A percentile compares a stretch with the other conserved stretches of the same genome.
Conservation (phyloP, 2,888 invertebrate genomes). For the Spilarctia lutea region DNA sequence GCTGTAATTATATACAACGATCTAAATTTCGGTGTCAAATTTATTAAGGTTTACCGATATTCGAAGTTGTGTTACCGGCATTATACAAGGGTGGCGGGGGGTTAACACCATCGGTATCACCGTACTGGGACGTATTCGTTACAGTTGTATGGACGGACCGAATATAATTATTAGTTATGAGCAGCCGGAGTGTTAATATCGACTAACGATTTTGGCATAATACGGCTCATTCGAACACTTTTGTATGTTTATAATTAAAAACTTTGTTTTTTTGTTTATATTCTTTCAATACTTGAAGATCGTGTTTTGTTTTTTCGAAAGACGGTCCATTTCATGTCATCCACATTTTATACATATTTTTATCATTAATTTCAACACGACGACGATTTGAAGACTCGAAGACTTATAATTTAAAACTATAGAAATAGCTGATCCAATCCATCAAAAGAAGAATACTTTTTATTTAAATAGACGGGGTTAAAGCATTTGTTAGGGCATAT, state of each 20-base stretch:
- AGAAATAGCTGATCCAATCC: too few relatives aligned
- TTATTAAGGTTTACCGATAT: conserved; percentile 53
- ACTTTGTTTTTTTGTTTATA: not conserved
- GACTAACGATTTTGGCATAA: conserved; percentile 32
- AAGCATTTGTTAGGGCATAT: too few relatives aligned
- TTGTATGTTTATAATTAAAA: not conserved
- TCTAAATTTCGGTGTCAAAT: conserved; percentile 49
- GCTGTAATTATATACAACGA: conserved; percentile 42
- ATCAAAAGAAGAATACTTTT: too few relatives aligned
- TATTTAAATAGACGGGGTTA: too few relatives aligned
- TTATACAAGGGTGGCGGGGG: conserved; percentile 27
- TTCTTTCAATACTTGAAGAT: not conserved
- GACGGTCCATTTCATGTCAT: too few relatives aligned
- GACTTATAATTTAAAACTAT: too few relatives aligned
- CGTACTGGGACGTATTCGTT: conserved; percentile 54
- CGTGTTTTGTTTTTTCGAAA: too few relatives aligned
- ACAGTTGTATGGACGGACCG: conserved; percentile 49
- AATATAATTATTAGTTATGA: conserved; percentile 54
- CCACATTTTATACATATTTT: too few relatives aligned
- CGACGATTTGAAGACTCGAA: too few relatives aligned
- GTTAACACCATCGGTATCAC: conserved; percentile 48
- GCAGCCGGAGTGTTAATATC: conserved; percentile 43
- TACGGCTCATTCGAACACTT: not conserved
- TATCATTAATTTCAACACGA: too few relatives aligned
- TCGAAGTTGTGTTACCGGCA: conserved; percentile 50